Conservation (phyloP, 2,797 vertebrate species). For the Champsocephalus gunnari region DNA sequence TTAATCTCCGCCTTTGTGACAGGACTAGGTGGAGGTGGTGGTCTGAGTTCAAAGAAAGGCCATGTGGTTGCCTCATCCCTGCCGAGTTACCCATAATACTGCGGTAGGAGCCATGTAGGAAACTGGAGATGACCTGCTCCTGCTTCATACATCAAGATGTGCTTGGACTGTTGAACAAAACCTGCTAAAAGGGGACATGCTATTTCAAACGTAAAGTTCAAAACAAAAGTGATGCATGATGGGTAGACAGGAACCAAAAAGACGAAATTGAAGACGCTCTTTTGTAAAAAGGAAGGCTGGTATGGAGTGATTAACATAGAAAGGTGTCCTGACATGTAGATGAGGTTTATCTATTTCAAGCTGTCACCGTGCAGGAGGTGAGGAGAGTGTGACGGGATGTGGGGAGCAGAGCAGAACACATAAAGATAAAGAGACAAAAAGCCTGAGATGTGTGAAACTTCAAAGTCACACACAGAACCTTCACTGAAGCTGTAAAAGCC, state of each 20-base stretch:
- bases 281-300: slow-evolving; percentile 25
- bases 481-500: too few relatives aligned
- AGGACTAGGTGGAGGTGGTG: slow-evolving; percentile 15
- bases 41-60: slow-evolving; percentile 49
- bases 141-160: slow-evolving; percentile 3
- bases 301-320: slow-evolving; percentile 44
- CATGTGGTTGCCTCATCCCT: slow-evolving; percentile 10
- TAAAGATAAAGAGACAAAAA: too few relatives aligned
- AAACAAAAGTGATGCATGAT: slow-evolving; percentile 45
- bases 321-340: slow-evolving; percentile 64
- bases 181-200: slow-evolving; percentile 13
- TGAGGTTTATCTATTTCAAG: slow-evolving; percentile 32
- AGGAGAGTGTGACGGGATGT: neutral
- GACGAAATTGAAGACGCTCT: slow-evolving; percentile 21
- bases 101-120: slow-evolving; percentile 1
- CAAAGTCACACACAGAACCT: too few relatives aligned
- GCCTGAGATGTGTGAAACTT: too few relatives aligned
- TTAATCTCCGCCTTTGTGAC: slow-evolving; percentile 18
- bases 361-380: neutral
- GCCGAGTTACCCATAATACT: neutral
- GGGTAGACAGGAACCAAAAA: slow-evolving; percentile 27
- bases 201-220: slow-evolving; percentile 18
- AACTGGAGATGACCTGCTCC: slow-evolving; percentile 36
- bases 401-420: too few relatives aligned
- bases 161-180: slow-evolving; percentile 29